Conservation (phyloP, 2,797 vertebrate species). For the Diplodus puntazzo region DNA sequence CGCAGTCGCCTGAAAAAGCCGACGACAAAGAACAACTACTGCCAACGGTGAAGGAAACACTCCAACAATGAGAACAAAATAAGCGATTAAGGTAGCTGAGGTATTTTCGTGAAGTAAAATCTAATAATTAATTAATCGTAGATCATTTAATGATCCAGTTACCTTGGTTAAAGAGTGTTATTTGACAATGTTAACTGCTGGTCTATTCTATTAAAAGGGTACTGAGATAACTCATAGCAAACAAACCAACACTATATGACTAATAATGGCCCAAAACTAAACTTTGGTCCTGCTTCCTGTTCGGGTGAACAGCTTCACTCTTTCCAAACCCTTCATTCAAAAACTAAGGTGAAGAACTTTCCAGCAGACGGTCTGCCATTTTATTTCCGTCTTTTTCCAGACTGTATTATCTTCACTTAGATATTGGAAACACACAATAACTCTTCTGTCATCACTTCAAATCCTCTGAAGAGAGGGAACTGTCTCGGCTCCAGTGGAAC, state of each 20-base stretch:
- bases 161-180: too few species aligned
- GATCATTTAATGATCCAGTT: too few species aligned
- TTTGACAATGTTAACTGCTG: too few species aligned
- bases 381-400: conserved; percentile 43
- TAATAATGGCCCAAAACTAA: neutral
- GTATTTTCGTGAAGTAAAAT: too few species aligned
- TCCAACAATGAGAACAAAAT: too few species aligned
- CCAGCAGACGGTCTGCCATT: neutral
- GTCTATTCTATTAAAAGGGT: too few species aligned
- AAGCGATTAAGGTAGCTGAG: too few species aligned
- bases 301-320: neutral
- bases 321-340: neutral
- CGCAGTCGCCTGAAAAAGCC: too few species aligned
- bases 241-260: neutral
- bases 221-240: neutral
- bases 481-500: conserved; percentile 18
- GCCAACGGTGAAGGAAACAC: too few species aligned
- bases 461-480: conserved; percentile 44
- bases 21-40: too few species aligned
- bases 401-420: conserved; percentile 23
- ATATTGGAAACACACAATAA: conserved; percentile 43
- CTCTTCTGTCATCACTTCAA: conserved; percentile 52
- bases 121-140: too few species aligned
- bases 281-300: neutral
- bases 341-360: neutral